Evolutionary conservation across 2,797 vertebrate genomes (phyloP), one percentile per base, ranked within the genome.

Genomic region (Betta splendens): DNA sequence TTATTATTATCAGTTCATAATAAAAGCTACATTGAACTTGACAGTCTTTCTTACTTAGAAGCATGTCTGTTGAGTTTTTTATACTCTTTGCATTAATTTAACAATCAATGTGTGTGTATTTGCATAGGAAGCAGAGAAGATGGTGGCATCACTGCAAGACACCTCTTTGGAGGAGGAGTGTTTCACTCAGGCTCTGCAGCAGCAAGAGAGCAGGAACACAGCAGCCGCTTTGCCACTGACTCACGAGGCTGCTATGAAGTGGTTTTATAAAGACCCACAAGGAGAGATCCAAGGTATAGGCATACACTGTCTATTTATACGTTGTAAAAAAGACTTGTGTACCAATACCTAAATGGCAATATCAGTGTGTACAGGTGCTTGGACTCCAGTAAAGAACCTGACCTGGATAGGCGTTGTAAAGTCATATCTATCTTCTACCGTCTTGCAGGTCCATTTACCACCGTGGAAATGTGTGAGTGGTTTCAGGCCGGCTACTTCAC

Each of bases 241-340:
- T 18, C 95, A 97, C 0, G 95, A 96, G 60, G 93, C 94, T 0
- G 95, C 95, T 79, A 94, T 94, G 87, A 96, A 95, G 87, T 96
- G 95, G 95, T 96, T 96, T 83, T 96, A 96, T 87, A 96, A 96
- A 75, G 95, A 96, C 79, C 94, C 95, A 0, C 95, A 96, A 86
- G 95, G 93, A 53, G 95, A 96, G 80, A 96, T 96, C 83, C 95
- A 96, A 91, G 95, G 95, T 96, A 84, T 28, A 44, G 18, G 2
- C 5, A 3, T 10, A 11, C 21, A 40, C 47, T 12, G 20, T 10
- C 5, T 15, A 26, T 35, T 22, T 32, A 18, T 11, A 21, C 5
- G 9, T 5, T 23, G 3, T 3, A 23, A 22, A 48, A 12, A 37
- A 44, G 18, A 33, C 47, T 20, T 28, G 21, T 37, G 20, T 25